These are phyloP conservation scores for Pyralis farinalis DNA, from an alignment of 2,888 invertebrate genomes.

Conservation along the genomic window DNA sequence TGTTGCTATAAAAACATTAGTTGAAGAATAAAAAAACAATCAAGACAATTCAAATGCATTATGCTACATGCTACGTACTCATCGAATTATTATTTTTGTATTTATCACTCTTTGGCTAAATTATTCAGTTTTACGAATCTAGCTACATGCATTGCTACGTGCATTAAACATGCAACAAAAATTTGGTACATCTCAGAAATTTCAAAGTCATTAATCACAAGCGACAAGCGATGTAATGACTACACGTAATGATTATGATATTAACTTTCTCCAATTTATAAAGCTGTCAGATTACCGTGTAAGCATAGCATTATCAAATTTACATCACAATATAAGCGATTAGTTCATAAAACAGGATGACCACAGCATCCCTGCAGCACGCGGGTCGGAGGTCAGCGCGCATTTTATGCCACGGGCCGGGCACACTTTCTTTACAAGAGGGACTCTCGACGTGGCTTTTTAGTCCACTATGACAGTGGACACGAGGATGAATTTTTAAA, in stretches of 20 bases:
- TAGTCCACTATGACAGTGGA: slow-evolving; percentile 18
- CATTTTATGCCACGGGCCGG: slow-evolving; percentile 30
- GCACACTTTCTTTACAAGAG: slow-evolving; percentile 26
- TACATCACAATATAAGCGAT: slow-evolving; percentile 22
- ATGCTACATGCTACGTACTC: too few species aligned
- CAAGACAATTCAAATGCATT: too few species aligned
- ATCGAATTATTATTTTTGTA: too few species aligned
- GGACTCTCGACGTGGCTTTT: not conserved
- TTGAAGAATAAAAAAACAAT: too few species aligned
- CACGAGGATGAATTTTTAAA: slow-evolving; percentile 21
- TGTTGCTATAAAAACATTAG: too few species aligned
- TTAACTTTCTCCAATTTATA: slow-evolving; percentile 4
- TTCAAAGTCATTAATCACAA: slow-evolving; percentile 3
- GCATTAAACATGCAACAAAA: too few species aligned
- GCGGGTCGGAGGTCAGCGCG: slow-evolving; percentile 29
- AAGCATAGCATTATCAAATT: slow-evolving; percentile 3
- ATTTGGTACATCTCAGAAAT: too few species aligned
- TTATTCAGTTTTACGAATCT: too few species aligned
- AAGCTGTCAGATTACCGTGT: slow-evolving; percentile 3
- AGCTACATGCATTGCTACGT: too few species aligned
- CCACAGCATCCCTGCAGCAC: slow-evolving; percentile 40
- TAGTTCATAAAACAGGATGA: slow-evolving; percentile 26
- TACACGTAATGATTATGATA: not conserved
- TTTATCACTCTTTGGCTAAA: too few species aligned
- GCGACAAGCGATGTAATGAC: not conserved